These are phyloP conservation scores for Lemur catta DNA, from an alignment of 2,797 vertebrate species.

Conservation along the genomic window DNA sequence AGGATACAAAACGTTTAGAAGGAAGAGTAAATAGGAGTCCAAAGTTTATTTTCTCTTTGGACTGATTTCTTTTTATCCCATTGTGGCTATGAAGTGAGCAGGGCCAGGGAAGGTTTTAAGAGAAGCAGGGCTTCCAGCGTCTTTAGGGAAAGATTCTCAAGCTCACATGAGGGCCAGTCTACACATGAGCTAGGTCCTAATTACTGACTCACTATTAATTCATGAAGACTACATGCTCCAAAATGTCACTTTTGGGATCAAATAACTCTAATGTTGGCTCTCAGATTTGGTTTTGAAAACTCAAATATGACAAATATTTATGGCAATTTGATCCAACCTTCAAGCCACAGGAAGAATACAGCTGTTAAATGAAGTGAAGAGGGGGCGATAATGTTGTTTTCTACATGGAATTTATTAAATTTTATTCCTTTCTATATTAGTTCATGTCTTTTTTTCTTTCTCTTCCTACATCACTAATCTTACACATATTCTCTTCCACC, in stretches of 20 bases:
- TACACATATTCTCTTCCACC: background rate
- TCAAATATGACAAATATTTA: background rate
- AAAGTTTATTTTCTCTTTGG: background rate
- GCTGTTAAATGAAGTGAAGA: background rate
- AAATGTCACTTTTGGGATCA: background rate
- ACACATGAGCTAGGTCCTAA: background rate
- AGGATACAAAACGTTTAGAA: background rate
- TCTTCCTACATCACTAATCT: background rate
- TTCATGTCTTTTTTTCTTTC: background rate
- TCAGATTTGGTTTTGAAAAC: background rate
- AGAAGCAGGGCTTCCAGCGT: background rate
- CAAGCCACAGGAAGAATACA: background rate
- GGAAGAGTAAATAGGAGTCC: background rate
- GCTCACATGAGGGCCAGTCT: rapidly evolving
- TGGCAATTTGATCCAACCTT: background rate
- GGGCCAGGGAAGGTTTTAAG: background rate
- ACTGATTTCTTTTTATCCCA: background rate
- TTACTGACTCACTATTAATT: background rate
- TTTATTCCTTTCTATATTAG: background rate
- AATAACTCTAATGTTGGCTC: background rate
- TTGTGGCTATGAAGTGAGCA: background rate
- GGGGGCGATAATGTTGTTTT: background rate
- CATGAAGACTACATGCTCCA: background rate
- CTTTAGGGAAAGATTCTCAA: background rate
- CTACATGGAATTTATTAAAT: background rate